Conservation (phyloP, 2,888 invertebrate genomes). For the Terebella lapidaria region DNA sequence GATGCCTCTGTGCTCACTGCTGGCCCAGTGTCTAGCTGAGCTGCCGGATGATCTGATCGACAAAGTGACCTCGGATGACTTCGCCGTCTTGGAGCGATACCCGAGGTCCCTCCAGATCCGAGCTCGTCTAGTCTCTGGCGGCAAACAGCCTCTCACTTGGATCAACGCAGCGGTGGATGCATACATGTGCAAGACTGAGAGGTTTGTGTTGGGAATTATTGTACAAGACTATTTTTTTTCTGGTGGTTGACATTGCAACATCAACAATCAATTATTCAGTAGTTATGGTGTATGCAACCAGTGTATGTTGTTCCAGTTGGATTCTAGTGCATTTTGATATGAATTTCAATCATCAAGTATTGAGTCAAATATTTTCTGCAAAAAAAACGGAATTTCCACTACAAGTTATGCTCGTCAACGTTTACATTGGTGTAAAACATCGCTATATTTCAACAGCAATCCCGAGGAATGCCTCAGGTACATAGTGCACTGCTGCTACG, state of each 20-base stretch:
- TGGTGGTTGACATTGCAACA: too few species aligned
- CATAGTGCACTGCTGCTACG: conserved; percentile 29
- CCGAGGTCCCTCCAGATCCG: conserved; percentile 33
- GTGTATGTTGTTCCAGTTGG: too few species aligned
- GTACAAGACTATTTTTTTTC: too few species aligned
- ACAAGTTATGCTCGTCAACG: not conserved
- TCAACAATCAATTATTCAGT: too few species aligned
- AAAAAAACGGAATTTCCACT: too few species aligned
- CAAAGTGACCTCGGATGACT: conserved; percentile 33
- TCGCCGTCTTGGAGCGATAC: conserved; percentile 21
- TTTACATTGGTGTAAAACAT: not conserved
- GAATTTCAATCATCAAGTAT: too few species aligned
- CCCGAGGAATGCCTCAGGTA: conserved; percentile 13
- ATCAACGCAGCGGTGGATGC: conserved; percentile 43
- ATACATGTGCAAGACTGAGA: conserved; percentile 1
- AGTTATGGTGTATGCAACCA: too few species aligned
- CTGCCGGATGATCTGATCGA: conserved; percentile 42
- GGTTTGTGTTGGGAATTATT: too few species aligned
- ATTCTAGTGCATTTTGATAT: too few species aligned
- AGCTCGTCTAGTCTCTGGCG: conserved; percentile 37
- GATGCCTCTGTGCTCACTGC: not conserved
- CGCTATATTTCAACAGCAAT: not conserved
- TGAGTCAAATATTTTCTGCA: too few species aligned
- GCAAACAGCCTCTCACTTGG: conserved; percentile 38
- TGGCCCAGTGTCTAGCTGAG: conserved; percentile 34